Evolutionary conservation across 2,888 invertebrate species (phyloP), one percentile per base, ranked within the genome.

Genomic region (Dastarcus helophoroides): DNA sequence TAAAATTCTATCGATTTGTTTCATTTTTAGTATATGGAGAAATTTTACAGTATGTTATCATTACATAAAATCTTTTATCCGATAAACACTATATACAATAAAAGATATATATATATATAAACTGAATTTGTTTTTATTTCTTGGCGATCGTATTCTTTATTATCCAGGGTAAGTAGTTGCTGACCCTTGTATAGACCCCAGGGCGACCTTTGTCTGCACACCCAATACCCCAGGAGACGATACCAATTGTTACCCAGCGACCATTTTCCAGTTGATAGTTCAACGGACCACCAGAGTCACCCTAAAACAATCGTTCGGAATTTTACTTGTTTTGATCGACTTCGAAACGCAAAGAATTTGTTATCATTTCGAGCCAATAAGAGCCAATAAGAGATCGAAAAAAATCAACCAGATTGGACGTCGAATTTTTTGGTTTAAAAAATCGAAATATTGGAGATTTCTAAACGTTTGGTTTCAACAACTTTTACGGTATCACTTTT

Each of bases 181-280:
- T 73, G 13, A 88, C 82, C 17, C 78, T 65, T 0, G 82, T 77
- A 54, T 89, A 89, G 15, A 89, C 65, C 2, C 88, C 89, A 0
- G 89, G 88, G 35, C 72, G 75, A 26, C 70, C 71, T 12, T 73
- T 68, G 40, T 78, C 74, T 0, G 84, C 88, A 51, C 89, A 90
- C 2, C 78, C 70, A 19, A 83, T 68, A 8, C 88, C 88, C 84
- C 85, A 88, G 1, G 86, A 86, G 1, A 89, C 88, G 32, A 90
- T 68, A 2, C 88, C 89, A 24, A 84, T 68, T 14, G 71, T 68
- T 0, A 79, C 69, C 86, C 86, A 88, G 26, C 81, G 72, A 0
- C 76, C 76, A 50, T 79, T 79, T 2, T 72, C 63, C 50, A 82
- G 62, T 54, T 80, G 80, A 46, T 77, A 68, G 60, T 86, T 67